Evolutionary conservation across 2,113 vertebrate species (phyloP).

Genomic region (Leucopternis melanops): DNA sequence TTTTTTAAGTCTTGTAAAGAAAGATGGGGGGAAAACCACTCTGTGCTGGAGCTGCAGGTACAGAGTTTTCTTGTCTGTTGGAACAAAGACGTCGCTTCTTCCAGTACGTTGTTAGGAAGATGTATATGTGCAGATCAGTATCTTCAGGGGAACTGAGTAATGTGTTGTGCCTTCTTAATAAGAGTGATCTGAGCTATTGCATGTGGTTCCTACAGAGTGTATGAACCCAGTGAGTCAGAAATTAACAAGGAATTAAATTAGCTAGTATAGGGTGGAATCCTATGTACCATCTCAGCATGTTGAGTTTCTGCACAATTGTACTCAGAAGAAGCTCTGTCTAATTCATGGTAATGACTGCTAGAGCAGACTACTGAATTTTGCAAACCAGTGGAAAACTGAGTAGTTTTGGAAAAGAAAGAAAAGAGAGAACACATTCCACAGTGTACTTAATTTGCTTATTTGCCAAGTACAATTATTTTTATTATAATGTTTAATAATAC

Average conservation of each 20-base stretch:
- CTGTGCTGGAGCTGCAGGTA: not conserved
- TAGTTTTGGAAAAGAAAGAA: not conserved
- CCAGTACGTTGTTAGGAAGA: not conserved
- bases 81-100: not conserved
- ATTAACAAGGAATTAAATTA: not conserved
- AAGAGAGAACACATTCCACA: not conserved
- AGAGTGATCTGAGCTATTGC: not conserved
- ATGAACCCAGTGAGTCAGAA: not conserved
- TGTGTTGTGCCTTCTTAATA: not conserved
- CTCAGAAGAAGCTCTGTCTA: not conserved
- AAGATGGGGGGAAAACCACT: accelerated
- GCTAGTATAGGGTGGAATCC: not conserved
- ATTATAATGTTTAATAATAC: not conserved
- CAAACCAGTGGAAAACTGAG: not conserved
- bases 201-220: accelerated
- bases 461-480: not conserved
- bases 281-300: not conserved
- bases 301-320: not conserved
- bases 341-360: not conserved
- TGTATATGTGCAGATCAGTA: not conserved
- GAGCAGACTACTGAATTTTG: not conserved
- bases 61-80: not conserved
- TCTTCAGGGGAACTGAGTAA: not conserved
- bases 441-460: not conserved
- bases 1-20: not conserved